Conservation (phyloP, 2,797 vertebrate species). For the Adrianichthys oophorus region DNA sequence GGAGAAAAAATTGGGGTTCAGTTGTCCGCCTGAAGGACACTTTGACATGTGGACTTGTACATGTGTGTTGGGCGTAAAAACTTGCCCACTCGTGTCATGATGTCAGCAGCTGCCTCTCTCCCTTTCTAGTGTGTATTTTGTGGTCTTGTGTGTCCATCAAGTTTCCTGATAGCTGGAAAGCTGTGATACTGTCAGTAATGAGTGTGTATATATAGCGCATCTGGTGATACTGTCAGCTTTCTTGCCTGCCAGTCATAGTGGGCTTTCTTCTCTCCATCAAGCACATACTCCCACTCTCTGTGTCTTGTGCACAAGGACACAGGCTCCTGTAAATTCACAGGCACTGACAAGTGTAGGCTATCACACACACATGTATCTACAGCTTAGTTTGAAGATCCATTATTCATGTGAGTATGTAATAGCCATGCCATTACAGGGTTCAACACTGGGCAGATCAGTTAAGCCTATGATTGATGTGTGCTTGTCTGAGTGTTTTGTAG, state of each 20-base stretch:
- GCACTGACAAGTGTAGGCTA: neutral
- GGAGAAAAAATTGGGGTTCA: neutral
- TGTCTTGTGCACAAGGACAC: constrained; percentile 40
- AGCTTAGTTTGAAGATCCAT: constrained; percentile 38
- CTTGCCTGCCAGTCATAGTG: constrained; percentile 20
- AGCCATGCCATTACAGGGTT: constrained; percentile 42
- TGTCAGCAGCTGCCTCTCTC: neutral
- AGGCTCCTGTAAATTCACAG: neutral
- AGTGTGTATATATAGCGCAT: constrained; percentile 27
- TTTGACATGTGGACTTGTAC: constrained; percentile 7
- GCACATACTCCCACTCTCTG: constrained; percentile 6
- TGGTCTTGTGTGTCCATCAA: constrained; percentile 25
- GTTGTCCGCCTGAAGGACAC: constrained; percentile 26
- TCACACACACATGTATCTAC: neutral
- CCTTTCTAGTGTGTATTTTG: constrained; percentile 16
- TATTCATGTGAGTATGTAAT: constrained; percentile 43
- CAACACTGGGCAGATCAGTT: constrained; percentile 26
- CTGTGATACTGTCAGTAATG: constrained; percentile 32
- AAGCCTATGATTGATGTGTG: constrained; percentile 47
- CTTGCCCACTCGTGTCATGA: constrained; percentile 12
- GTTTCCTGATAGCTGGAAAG: constrained; percentile 35
- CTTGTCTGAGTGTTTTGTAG: neutral
- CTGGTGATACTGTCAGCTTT: constrained; percentile 33
- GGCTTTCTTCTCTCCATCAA: constrained; percentile 11
- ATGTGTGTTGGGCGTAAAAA: constrained; percentile 18